Evolutionary conservation across 1,140 invertebrate species (phyloP).

Genomic region (Papilio aristodemus): DNA sequence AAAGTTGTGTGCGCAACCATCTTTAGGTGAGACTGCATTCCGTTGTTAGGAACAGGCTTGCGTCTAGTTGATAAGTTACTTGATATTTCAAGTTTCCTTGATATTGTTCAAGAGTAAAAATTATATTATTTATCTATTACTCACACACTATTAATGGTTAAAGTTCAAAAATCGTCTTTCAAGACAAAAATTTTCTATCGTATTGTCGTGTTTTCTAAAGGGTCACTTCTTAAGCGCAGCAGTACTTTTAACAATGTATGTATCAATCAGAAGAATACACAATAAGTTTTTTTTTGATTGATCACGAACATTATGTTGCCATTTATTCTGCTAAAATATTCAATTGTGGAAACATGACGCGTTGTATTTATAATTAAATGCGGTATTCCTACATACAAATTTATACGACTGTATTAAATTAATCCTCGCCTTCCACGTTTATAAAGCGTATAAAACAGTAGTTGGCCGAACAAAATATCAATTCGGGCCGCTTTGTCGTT

Average conservation of each 20-base stretch:
- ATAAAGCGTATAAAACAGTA: slow-evolving; percentile 58
- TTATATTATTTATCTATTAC: too few species aligned
- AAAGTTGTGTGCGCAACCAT: slow-evolving; percentile 20
- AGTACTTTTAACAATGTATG: too few species aligned
- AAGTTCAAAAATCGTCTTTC: too few species aligned
- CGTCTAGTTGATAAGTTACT: slow-evolving; percentile 2
- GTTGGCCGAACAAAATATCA: slow-evolving; percentile 68
- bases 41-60: slow-evolving; percentile 13
- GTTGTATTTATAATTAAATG: slow-evolving; percentile 18
- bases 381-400: slow-evolving; percentile 24
- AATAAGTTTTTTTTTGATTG: neutral
- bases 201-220: too few species aligned
- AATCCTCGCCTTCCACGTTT: slow-evolving; percentile 44
- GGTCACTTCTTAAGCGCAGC: too few species aligned
- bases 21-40: slow-evolving; percentile 21
- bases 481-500: slow-evolving; percentile 66
- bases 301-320: neutral
- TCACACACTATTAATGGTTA: too few species aligned
- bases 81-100: neutral
- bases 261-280: too few species aligned
- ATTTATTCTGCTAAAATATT: neutral
- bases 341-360: neutral
- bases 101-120: neutral
- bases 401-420: slow-evolving; percentile 43
- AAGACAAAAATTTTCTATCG: too few species aligned